Percentiles rank a stretch among this genome's conserved stretches.
Evolutionary conservation across 2,113 vertebrate genomes (phyloP).

Genomic region (Megaleporinus macrocephalus): DNA sequence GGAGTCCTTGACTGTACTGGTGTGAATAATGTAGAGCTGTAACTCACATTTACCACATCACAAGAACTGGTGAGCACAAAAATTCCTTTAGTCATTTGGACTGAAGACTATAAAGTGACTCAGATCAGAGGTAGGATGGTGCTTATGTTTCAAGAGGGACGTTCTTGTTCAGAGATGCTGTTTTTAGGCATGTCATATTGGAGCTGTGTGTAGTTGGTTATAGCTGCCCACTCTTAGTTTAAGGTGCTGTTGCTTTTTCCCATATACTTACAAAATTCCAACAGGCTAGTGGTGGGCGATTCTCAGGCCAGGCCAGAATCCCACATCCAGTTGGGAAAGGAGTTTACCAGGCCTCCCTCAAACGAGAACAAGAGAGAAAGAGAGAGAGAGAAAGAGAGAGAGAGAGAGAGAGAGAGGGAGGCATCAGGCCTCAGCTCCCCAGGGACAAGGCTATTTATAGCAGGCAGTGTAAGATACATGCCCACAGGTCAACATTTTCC

Average conservation of each 20-base stretch:
- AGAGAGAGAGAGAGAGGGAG: conserved; percentile 14
- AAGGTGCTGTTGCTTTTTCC: neutral
- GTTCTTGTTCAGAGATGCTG: too few relatives aligned
- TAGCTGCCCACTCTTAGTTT: neutral
- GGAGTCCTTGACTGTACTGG: neutral
- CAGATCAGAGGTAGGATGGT: neutral
- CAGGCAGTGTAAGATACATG: conserved; percentile 46
- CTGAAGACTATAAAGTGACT: neutral
- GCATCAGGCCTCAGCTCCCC: conserved; percentile 29
- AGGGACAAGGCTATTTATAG: conserved; percentile 51
- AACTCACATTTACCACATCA: conserved; percentile 27
- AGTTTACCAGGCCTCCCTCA: conserved; percentile 22
- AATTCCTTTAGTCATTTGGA: neutral
- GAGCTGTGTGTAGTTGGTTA: neutral
- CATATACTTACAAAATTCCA: conserved; percentile 7
- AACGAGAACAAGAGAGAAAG: neutral
- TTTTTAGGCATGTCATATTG: too few relatives aligned
- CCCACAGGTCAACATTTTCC: conserved; percentile 51
- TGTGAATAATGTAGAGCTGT: conserved; percentile 42
- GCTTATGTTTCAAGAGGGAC: neutral
- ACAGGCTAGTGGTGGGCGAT: neutral
- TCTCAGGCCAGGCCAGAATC: conserved; percentile 28
- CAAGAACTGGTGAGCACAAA: neutral
- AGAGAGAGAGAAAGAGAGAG: neutral
- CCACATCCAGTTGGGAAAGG: conserved; percentile 34